Evolutionary conservation across 2,113 vertebrate species (phyloP).

Genomic region (Pimephales promelas): DNA sequence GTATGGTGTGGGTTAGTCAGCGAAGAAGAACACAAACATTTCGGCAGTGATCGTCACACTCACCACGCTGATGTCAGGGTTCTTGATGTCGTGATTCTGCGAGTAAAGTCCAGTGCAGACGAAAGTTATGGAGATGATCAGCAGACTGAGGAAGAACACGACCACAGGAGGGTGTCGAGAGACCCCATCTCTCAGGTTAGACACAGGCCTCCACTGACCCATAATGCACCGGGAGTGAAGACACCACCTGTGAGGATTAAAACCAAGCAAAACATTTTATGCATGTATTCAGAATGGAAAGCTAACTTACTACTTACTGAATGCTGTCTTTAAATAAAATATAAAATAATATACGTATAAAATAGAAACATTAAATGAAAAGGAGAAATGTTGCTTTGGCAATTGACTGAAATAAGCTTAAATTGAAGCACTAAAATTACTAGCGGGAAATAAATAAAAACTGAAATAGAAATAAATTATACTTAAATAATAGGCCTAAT

Average conservation of each 20-base stretch:
- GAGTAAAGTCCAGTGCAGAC: constrained; percentile 68
- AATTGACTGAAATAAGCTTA: too few species aligned
- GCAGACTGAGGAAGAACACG: constrained; percentile 74
- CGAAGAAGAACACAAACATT: background rate
- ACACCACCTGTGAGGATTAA: constrained; percentile 19
- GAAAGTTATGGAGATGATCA: constrained; percentile 71
- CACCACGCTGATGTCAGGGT: constrained; percentile 74
- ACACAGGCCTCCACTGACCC: constrained; percentile 69
- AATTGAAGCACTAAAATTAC: too few species aligned
- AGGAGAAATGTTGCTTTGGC: too few species aligned
- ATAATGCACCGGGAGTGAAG: constrained; percentile 58
- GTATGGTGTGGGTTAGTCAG: background rate
- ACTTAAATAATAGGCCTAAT: too few species aligned
- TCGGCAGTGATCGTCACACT: constrained; percentile 4
- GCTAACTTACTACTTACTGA: background rate
- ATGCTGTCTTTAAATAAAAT: too few species aligned
- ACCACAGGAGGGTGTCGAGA: constrained; percentile 70
- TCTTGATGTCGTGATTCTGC: constrained; percentile 66
- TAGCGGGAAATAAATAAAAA: too few species aligned
- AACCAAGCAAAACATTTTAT: constrained; percentile 30
- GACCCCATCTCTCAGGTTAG: constrained; percentile 66
- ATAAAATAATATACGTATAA: too few species aligned
- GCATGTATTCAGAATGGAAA: background rate
- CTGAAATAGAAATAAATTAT: too few species aligned
- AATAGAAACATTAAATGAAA: too few species aligned